These are phyloP conservation scores for Druon quercuslanigerum DNA, from an alignment of 1,140 invertebrate genomes.

Conservation along the genomic window DNA sequence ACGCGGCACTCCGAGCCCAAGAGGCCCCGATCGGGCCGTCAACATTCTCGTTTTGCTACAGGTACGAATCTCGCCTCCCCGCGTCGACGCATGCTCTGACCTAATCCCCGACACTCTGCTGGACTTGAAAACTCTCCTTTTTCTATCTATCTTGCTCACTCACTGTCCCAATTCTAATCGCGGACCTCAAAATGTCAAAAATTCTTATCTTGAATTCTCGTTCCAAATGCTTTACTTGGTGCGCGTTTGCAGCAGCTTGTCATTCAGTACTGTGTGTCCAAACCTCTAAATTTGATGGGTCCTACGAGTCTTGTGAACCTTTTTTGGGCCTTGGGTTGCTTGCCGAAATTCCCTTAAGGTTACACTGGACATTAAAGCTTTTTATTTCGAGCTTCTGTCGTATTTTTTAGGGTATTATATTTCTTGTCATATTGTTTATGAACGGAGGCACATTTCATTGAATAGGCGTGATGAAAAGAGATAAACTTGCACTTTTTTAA, in stretches of 20 bases:
- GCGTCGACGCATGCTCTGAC: slow-evolving; percentile 54
- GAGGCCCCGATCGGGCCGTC: slow-evolving; percentile 68
- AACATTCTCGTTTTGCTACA: slow-evolving; percentile 60
- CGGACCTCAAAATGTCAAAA: not conserved
- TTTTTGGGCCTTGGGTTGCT: not conserved
- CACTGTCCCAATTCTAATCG: not conserved
- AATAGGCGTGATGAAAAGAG: too few relatives aligned
- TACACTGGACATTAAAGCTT: too few relatives aligned
- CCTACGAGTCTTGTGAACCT: not conserved
- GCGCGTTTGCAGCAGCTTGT: not conserved
- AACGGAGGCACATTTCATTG: too few relatives aligned
- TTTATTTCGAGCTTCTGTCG: not conserved
- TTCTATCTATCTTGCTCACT: slow-evolving; percentile 18
- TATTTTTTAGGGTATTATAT: not conserved
- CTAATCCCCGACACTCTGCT: slow-evolving; percentile 40
- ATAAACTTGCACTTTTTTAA: not conserved
- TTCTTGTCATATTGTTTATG: too few relatives aligned
- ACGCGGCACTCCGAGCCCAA: slow-evolving; percentile 66
- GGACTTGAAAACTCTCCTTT: slow-evolving; percentile 13
- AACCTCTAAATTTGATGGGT: too few relatives aligned
- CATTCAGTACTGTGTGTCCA: too few relatives aligned
- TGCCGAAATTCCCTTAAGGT: too few relatives aligned
- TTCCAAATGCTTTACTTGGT: not conserved
- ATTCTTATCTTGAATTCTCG: not conserved
- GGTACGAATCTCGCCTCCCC: slow-evolving; percentile 47